phyloP scores from a whole-genome alignment of 2,797 vertebrate species.

The Sphenopsis melanotis region DNA sequence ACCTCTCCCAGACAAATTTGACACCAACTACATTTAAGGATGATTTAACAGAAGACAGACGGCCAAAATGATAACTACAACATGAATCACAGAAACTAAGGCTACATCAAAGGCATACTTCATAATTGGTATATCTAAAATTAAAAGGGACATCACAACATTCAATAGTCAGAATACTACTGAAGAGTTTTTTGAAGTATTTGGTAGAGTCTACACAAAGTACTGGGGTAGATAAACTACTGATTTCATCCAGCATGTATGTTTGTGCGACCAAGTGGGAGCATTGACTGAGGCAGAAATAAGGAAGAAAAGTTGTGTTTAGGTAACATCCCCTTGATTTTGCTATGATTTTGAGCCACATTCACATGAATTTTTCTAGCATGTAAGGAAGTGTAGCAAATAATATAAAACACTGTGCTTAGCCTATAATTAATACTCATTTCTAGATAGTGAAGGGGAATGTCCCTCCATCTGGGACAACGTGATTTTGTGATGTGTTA shows the following conservation, averaged over 20 bases:
- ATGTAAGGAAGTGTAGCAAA: background rate
- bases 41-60: background rate
- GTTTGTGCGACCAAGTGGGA: background rate
- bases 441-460: background rate
- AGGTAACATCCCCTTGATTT: background rate
- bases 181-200: background rate
- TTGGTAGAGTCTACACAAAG: background rate
- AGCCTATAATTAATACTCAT: background rate
- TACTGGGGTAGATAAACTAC: background rate
- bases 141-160: background rate
- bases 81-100: background rate
- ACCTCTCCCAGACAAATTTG: background rate
- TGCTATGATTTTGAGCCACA: background rate
- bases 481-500: background rate
- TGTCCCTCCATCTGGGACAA: background rate
- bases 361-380: background rate
- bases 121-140: background rate
- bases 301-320: background rate
- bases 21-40: background rate
- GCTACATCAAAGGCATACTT: background rate
- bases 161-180: background rate
- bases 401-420: background rate
- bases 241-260: background rate
- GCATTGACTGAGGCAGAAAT: background rate
- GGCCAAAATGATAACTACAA: background rate